A percentile compares a stretch with the other conserved stretches of the same genome.
Conservation (phyloP, 2,113 vertebrate species). For the Rhodinocichla rosea region DNA sequence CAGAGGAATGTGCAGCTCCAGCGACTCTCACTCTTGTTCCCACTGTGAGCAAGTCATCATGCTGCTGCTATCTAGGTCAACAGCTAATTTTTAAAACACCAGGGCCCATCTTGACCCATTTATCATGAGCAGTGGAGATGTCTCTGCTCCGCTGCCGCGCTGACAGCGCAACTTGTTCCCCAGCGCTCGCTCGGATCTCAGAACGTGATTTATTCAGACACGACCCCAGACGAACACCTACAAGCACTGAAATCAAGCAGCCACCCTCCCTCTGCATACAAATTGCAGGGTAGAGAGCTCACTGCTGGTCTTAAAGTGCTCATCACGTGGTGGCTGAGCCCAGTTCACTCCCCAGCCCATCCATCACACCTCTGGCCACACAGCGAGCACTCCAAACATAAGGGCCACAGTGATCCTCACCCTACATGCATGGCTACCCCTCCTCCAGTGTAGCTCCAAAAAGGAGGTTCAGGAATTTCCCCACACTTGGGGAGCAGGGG, state of each 20-base stretch:
- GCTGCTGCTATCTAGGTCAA: conserved; percentile 32
- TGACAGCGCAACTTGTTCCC: not conserved
- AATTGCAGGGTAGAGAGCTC: not conserved
- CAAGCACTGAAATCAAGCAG: not conserved
- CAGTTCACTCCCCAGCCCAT: not conserved
- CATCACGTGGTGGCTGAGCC: not conserved
- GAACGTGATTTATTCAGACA: not conserved
- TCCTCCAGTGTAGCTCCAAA: not conserved
- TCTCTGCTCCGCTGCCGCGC: accelerated
- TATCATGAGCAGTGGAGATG: not conserved
- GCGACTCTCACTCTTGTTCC: accelerated
- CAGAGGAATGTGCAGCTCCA: not conserved
- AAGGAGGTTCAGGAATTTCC: not conserved
- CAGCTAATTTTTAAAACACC: conserved; percentile 37
- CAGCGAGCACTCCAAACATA: accelerated
- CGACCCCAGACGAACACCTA: not conserved
- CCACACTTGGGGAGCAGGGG: not conserved
- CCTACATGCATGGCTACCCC: accelerated
- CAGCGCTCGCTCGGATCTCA: not conserved
- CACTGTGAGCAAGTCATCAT: not conserved
- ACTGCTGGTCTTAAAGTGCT: not conserved
- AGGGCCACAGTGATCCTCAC: not conserved
- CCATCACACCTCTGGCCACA: not conserved
- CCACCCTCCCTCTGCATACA: not conserved
- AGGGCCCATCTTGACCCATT: conserved; percentile 43